Evolutionary conservation across 2,113 vertebrate species (phyloP), one percentile per base, ranked within the genome.

Genomic region (Equus przewalskii): DNA sequence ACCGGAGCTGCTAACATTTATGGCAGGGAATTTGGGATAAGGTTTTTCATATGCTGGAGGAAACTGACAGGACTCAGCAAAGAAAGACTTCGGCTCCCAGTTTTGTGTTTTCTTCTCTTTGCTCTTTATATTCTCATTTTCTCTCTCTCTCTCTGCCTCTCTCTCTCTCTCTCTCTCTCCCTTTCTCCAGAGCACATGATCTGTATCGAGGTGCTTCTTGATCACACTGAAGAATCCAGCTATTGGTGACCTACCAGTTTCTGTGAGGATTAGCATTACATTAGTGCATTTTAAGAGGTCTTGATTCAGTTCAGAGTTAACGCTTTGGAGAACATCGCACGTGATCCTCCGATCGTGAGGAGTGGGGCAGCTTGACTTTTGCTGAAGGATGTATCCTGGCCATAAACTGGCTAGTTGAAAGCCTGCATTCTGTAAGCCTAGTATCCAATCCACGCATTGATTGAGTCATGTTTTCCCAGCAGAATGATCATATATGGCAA

Each of bases 391-490:
- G 2, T 85, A 22, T 51, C 80, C 67, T 56, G 30, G n/a, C 76
- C 58, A 30, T 72, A 83, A 64, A 79, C 72, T 60, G 28, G 41
- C 67, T 72, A 44, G 67, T 41, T 65, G 76, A 73, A 91, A 92
- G 62, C 62, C 76, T 78, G 36, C 14, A 16, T 89, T 83, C 72
- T 36, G 1, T 67, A 58, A 70, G 80, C n/a, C 56, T 72, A 49
- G 13, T 83, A 69, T 80, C 88, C 89, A 49, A 91, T 54, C 58
- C 56, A 75, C n/a, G 60, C 24, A 3, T 60, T 72, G 84, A 75
- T 44, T 14, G 67, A 95, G 86, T 94, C 82, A 24, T 83, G 13
- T 86, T 94, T 97, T 95, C 69, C 58, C 41, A 65, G 64, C 64
- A 65, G 69, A 92, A 64, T 81, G 44, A 76, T 51, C 44, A 72